These are phyloP conservation scores for Anser cygnoides DNA, from an alignment of 2,113 vertebrate genomes.

Conservation along the genomic window DNA sequence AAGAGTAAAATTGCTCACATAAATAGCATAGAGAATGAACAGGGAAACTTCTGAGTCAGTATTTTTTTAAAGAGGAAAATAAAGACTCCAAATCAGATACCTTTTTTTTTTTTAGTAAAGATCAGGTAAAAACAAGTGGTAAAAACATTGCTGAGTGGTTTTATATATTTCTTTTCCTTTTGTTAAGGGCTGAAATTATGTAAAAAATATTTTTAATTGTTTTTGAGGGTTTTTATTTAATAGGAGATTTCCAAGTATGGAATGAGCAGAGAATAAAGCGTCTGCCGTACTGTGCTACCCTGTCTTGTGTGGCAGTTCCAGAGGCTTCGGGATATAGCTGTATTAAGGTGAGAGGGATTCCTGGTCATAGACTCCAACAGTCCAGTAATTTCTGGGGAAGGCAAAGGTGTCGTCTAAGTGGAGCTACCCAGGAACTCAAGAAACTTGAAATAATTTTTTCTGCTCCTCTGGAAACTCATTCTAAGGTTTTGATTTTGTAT, in stretches of 20 bases:
- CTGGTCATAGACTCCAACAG: neutral
- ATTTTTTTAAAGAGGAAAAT: neutral
- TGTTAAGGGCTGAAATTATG: neutral
- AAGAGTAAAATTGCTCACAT: neutral
- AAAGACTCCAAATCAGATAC: neutral
- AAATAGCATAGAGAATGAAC: neutral
- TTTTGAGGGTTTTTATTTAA: constrained; percentile 19
- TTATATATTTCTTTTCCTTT: neutral
- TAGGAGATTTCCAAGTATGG: constrained; percentile 21
- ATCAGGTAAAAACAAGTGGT: neutral
- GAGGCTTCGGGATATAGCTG: constrained; percentile 1
- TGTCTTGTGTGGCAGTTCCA: constrained; percentile 43
- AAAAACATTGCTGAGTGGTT: neutral
- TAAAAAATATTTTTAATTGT: neutral
- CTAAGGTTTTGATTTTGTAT: neutral
- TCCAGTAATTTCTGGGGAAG: neutral
- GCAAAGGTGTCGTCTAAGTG: neutral
- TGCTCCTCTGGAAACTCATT: neutral
- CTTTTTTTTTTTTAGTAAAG: neutral
- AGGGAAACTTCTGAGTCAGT: neutral
- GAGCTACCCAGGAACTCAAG: neutral
- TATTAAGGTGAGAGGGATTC: constrained; percentile 47
- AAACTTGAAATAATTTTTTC: neutral
- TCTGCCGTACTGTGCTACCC: constrained; percentile 2
- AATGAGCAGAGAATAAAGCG: constrained; percentile 19